Base-by-base conservation (phyloP, 2,113 vertebrate species). In the Smithornis capensis region DNA sequence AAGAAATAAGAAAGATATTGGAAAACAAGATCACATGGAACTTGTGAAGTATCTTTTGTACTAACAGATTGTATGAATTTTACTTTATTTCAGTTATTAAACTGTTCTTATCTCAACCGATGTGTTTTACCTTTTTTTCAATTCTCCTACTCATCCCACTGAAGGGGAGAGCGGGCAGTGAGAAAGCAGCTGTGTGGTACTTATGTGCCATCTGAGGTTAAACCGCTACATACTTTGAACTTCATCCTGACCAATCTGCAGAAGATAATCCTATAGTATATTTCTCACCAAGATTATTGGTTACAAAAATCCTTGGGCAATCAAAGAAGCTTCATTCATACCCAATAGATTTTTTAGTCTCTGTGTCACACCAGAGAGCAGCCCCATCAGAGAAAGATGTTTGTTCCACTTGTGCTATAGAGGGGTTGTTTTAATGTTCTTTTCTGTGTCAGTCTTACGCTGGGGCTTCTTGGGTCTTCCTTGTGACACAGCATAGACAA, bases 401-500 rank as follows among this genome's bases (percentile, higher is more conserved):
- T 82, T 37, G 38, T 55, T 92, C 55, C 82, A 23, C 23, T 77
- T 45, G 67, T 50, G 59, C 89, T 81, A 96, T 31, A 97, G 37
- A 71, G 35, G 4, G 3, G 96, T 91, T 25, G 1, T 64, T 64
- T 73, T 93, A 9, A 44, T 35, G 64, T 79, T 71, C 42, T 44
- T 74, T 77, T 64, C 78, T 64, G 29, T 25, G 4, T 11, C 19
- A 31, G 40, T 52, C 47, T 73, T n/a, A 2, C 0, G 23, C 23
- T 5, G 27, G 31, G 0, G 6, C 69, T 80, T 96, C 29, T 60
- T 45, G 47, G 40, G 52, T 96, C 38, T 97, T 95, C 94, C 97
- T 83, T 35, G 64, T 55, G 98, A 70, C 90, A 97, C 9, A 35
- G 94, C 16, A 68, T 98, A 96, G 29, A 98, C 70, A 14, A 97